Evolutionary conservation across 2,797 vertebrate species (phyloP).

Genomic region (Lithobates sylvaticus): DNA sequence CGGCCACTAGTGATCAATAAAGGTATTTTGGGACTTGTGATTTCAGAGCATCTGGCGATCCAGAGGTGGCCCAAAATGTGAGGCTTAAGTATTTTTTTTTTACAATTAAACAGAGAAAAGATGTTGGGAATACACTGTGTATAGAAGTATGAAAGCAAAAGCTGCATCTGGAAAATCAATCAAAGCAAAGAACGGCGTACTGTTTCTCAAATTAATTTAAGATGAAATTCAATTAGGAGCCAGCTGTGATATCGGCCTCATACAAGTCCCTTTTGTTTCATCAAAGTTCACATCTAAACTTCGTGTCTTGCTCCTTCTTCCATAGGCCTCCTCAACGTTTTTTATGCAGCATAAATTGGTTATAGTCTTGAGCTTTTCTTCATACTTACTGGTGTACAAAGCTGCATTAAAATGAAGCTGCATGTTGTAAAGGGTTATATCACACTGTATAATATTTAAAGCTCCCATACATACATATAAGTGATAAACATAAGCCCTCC

Average conservation of each 20-base stretch:
- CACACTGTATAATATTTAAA: background rate
- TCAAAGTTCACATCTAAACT: slow-evolving; percentile 29
- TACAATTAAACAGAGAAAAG: slow-evolving; percentile 10
- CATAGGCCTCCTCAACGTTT: background rate
- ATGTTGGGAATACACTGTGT: background rate
- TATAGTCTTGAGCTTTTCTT: background rate
- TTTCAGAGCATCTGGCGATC: background rate
- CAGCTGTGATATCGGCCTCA: slow-evolving; percentile 36
- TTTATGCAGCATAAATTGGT: background rate
- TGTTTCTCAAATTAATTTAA: slow-evolving; percentile 37
- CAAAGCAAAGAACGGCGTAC: slow-evolving; percentile 4
- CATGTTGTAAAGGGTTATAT: background rate
- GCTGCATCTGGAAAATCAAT: background rate
- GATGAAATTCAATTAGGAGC: slow-evolving; percentile 38
- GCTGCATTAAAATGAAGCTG: background rate
- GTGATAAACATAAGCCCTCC: background rate
- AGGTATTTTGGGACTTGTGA: background rate
- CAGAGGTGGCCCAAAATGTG: background rate
- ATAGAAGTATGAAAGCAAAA: background rate
- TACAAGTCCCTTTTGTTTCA: slow-evolving; percentile 43
- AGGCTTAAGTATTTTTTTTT: background rate
- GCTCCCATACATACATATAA: no score
- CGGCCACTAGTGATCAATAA: background rate
- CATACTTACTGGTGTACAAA: background rate
- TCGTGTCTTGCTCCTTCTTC: background rate